phyloP scores from a whole-genome alignment of 2,113 vertebrate genomes.

The Dendrocopos noguchii region DNA sequence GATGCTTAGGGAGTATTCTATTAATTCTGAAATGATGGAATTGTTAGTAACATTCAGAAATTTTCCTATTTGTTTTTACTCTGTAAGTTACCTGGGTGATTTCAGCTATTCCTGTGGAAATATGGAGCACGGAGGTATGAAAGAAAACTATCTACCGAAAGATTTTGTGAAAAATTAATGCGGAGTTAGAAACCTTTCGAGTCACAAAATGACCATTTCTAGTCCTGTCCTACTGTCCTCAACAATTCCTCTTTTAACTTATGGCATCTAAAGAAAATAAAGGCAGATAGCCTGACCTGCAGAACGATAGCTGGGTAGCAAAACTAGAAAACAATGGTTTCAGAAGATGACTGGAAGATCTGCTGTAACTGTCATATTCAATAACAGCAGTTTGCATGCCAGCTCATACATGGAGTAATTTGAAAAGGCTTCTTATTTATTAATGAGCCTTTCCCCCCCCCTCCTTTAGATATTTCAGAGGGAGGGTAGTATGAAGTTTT shows the following conservation, averaged over 20 bases:
- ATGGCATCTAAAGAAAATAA: neutral
- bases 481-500: neutral
- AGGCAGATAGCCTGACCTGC: neutral
- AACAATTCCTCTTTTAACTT: neutral
- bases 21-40: neutral
- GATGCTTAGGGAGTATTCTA: neutral
- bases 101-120: neutral
- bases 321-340: conserved; percentile 17
- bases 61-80: neutral
- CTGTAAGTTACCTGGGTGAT: neutral
- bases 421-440: conserved; percentile 58
- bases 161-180: neutral
- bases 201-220: neutral
- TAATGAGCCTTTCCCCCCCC: conserved; percentile 12
- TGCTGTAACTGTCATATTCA: neutral
- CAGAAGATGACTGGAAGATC: neutral
- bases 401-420: neutral
- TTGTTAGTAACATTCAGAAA: neutral
- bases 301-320: neutral
- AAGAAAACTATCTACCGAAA: neutral
- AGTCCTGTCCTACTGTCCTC: neutral
- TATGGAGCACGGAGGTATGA: neutral
- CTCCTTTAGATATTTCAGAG: neutral
- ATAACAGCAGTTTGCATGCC: neutral
- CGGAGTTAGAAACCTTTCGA: neutral